Conservation (phyloP, 2,113 vertebrate genomes). For the Sylvietta virens region DNA sequence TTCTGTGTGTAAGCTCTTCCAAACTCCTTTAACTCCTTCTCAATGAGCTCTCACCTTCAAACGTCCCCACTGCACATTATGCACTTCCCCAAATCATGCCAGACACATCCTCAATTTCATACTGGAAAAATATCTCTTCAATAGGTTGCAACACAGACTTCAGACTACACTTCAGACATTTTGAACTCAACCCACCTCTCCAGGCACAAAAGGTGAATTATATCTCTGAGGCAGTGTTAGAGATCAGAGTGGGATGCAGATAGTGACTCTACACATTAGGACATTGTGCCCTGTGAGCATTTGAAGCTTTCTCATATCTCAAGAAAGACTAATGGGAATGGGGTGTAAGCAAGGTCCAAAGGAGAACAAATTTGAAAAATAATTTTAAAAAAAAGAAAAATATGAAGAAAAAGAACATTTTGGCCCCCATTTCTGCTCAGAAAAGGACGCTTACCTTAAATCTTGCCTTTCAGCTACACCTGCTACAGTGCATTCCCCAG, state of each 20-base stretch:
- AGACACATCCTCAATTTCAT: neutral
- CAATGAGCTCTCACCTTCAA: neutral
- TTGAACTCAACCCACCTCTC: neutral
- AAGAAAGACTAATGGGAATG: neutral
- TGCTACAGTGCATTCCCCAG: rapidly evolving
- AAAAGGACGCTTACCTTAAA: neutral
- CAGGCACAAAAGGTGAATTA: neutral
- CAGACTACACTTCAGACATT: neutral
- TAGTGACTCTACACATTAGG: neutral
- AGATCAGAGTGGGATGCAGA: neutral
- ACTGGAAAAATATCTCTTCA: neutral
- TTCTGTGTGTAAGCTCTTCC: neutral
- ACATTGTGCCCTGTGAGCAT: neutral
- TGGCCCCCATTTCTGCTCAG: neutral
- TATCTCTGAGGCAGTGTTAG: neutral
- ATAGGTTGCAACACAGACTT: neutral
- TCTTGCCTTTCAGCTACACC: neutral
- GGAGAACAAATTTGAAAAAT: rapidly evolving
- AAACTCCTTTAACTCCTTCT: neutral
- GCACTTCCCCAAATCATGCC: neutral
- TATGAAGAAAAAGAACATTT: neutral
- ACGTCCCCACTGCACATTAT: neutral
- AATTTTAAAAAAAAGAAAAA: neutral
- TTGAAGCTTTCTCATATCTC: neutral
- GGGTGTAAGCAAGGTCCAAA: neutral